A percentile compares a stretch with the other conserved stretches of the same genome.
phyloP scores from a whole-genome alignment of 2,797 vertebrate genomes.

The Poecilia velifera region DNA sequence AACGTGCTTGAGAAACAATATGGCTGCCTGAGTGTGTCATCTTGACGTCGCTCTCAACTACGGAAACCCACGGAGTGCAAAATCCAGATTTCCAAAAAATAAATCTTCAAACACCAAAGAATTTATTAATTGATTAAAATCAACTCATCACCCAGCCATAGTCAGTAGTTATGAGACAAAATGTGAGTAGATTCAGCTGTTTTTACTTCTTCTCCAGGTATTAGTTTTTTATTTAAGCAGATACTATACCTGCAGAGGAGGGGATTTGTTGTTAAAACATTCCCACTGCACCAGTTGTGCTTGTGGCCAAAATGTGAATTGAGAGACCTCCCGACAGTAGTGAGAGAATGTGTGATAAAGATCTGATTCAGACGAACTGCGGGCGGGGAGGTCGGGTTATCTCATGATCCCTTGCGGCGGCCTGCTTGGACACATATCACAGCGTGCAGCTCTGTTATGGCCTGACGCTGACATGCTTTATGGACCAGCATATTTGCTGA shows the following conservation, averaged over 20 bases:
- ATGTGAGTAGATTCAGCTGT: background rate
- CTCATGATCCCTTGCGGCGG: slow-evolving; percentile 65
- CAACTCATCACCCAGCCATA: background rate
- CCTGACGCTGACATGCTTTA: slow-evolving; percentile 65
- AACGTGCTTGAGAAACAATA: too few relatives aligned
- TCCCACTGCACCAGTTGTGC: slow-evolving; percentile 8
- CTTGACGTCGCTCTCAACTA: too few relatives aligned
- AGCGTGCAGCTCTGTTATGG: slow-evolving; percentile 39
- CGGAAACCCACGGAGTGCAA: too few relatives aligned
- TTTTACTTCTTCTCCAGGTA: background rate
- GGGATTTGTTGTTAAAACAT: slow-evolving; percentile 1
- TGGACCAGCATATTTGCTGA: slow-evolving; percentile 68
- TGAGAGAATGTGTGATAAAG: slow-evolving; percentile 59
- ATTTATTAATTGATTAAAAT: too few relatives aligned
- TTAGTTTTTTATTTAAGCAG: background rate
- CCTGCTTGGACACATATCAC: slow-evolving; percentile 62
- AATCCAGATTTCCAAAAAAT: too few relatives aligned
- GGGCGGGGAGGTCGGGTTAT: slow-evolving; percentile 62
- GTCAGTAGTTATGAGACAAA: background rate
- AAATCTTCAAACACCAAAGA: too few relatives aligned
- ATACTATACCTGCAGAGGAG: background rate
- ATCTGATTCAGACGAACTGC: slow-evolving; percentile 75
- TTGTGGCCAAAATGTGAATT: slow-evolving; percentile 40
- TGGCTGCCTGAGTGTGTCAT: too few relatives aligned
- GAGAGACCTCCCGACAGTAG: slow-evolving; percentile 42